Base-by-base conservation (phyloP, 2,113 vertebrate genomes). In the Passer montanus region DNA sequence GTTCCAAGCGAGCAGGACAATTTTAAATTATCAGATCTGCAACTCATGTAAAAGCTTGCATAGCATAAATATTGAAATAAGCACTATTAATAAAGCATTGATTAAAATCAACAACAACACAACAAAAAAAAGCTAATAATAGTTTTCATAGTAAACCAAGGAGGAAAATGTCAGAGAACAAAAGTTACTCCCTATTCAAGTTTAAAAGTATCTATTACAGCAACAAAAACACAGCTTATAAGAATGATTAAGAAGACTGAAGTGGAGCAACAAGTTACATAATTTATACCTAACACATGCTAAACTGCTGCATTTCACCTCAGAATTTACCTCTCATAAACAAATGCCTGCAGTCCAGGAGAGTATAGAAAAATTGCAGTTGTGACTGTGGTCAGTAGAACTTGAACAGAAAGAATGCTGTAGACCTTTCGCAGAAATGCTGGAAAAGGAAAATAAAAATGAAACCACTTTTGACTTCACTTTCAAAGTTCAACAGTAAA, bases 371-470 rank as follows among this genome's bases (percentile, higher is more conserved):
- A 99, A 70, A 98, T 14, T 46, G 98, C 98, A 30, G 98, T 98
- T 18, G 98, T 98, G 87, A 98, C 97, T 15, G 99, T 99, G 49
- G 99, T 99, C 90, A 99, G 59, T 4, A 99, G 93, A 90, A 99
- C 98, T 98, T 99, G 99, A 62, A 99, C 8, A 53, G 98, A 99
- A 88, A 99, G 97, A 90, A 99, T 99, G 84, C 97, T 98, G 97
- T 99, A 99, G 44, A 99, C 99, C 97, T 99, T 99, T 59, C 98
- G 98, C 11, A 99, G 98, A 96, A 99, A 99, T 55, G 98, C 99
- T 99, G 81, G 31, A 92, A 73, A 97, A 88, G 49, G 83, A 96
- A 93, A 69, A 92, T 17, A 78, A 73, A 93, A 74, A 58, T 3
- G 0, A 77, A 41, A 52, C 33, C 5, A 66, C 41, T 76, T 76